A percentile compares a stretch with the other conserved stretches of the same genome.
phyloP scores from a whole-genome alignment of 2,888 invertebrate genomes.

The Megastigmus dorsalis region DNA sequence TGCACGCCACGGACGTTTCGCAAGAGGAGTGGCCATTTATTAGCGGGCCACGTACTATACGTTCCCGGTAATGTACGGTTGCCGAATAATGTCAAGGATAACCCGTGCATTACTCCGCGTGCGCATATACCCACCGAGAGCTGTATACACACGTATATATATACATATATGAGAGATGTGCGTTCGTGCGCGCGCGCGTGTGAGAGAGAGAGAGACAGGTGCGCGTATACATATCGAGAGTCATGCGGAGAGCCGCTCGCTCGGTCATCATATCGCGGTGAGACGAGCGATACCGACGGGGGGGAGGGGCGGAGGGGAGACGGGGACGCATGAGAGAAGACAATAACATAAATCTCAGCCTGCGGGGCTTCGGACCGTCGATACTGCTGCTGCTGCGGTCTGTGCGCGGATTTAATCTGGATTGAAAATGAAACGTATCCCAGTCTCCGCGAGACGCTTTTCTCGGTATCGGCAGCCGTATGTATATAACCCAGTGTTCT shows the following conservation, averaged over 20 bases:
- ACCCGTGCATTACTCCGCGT: slow-evolving; percentile 57
- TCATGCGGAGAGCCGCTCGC: no score
- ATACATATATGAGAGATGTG: slow-evolving; percentile 38
- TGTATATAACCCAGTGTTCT: no score
- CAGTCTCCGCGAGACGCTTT: no score
- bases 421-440: slow-evolving; percentile 27
- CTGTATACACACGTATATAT: slow-evolving; percentile 32
- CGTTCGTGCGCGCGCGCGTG: no score
- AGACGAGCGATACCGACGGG: no score
- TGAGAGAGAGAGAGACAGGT: no score
- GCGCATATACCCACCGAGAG: no score
- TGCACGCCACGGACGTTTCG: slow-evolving; percentile 57
- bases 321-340: not conserved
- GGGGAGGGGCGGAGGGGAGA: not conserved
- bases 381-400: no score
- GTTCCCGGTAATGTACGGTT: slow-evolving; percentile 62
- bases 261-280: slow-evolving; percentile 16
- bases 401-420: slow-evolving; percentile 30
- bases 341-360: slow-evolving; percentile 38
- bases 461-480: no score
- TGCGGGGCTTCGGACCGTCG: no score
- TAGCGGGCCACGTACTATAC: slow-evolving; percentile 52
- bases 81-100: slow-evolving; percentile 71
- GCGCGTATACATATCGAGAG: no score
- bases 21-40: slow-evolving; percentile 63